Evolutionary conservation across 2,113 vertebrate species (phyloP), one percentile per base, ranked within the genome.

Genomic region (Sprattus sprattus): DNA sequence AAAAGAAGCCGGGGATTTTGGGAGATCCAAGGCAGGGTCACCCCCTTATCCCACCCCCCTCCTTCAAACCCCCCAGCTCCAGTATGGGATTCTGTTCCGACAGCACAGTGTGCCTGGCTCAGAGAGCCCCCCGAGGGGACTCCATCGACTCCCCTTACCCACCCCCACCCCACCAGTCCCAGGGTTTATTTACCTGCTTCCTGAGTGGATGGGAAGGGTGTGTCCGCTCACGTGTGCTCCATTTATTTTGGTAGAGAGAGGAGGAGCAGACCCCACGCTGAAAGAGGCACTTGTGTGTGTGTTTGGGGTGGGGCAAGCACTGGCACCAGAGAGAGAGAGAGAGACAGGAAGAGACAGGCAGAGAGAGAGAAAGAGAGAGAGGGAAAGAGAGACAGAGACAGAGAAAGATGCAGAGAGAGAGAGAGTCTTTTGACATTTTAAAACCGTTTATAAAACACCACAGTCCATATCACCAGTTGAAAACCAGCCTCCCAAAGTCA

Each of bases 131-230:
- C 47, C 47, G 47, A 49, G 47, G 47, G 50, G 15, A 54, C 50
- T 54, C 50, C 50, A 3, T 13, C 50, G 50, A 16, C 50, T 15
- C 50, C 50, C 50, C 47, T 39, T 39, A 49, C 47, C 9, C 50
- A 0, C 10, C 50, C 13, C 47, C 9, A 10, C 11, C 10, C 50
- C 13, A 4, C 52, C 82, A 71, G 81, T 45, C 20, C 45, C 44
- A 3, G 86, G 84, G 83, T 90, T 89, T 88, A 87, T 90, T 88
- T 90, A 86, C 85, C 80, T 82, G 80, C 45, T 45, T 82, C 44
- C 84, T 84, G 75, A 88, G 87, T 82, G 47, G 82, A 87, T 82
- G 45, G 39, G 81, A 45, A 45, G 83, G 54, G 15, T 57, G 84
- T 83, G 28, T 39, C 11, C 32, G 80, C 83, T 85, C 82, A 85